phyloP scores from a whole-genome alignment of 2,113 vertebrate genomes.

The Alethe castanea region DNA sequence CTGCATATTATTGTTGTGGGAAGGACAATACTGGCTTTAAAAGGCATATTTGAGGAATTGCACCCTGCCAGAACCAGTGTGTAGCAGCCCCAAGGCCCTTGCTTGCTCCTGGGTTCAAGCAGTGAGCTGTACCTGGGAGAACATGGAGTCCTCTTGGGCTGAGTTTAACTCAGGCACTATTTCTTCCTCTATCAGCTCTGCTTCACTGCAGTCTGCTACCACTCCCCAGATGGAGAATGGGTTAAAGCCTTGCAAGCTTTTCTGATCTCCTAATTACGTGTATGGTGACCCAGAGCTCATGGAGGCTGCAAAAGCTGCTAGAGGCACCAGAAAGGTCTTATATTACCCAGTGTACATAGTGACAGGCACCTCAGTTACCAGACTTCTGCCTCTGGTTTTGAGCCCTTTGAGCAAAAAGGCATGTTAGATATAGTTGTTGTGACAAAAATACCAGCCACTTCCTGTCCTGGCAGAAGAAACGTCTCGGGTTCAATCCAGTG shows the following conservation, averaged over 20 bases:
- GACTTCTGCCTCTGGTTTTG: not conserved
- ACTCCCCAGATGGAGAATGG: not conserved
- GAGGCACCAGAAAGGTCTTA: not conserved
- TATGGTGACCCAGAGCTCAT: not conserved
- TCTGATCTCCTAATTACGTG: not conserved
- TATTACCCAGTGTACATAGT: accelerated
- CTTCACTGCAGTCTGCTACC: not conserved
- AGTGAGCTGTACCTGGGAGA: not conserved
- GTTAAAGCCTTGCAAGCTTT: not conserved
- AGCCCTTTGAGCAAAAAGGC: not conserved
- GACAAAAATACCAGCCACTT: not conserved
- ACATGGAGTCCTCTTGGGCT: not conserved
- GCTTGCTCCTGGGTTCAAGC: not conserved
- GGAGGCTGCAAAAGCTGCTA: not conserved
- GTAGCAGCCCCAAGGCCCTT: not conserved
- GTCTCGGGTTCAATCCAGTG: not conserved
- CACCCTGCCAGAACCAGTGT: not conserved
- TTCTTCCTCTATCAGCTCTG: not conserved
- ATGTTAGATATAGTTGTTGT: not conserved
- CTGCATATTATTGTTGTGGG: not conserved
- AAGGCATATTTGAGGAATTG: not conserved
- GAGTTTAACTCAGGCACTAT: not conserved
- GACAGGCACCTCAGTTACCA: not conserved
- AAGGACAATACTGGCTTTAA: not conserved
- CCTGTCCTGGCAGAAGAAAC: not conserved